A percentile compares a stretch with the other conserved stretches of the same genome.
phyloP scores from a whole-genome alignment of 1,140 invertebrate species.

The Vanessa tameamea region DNA sequence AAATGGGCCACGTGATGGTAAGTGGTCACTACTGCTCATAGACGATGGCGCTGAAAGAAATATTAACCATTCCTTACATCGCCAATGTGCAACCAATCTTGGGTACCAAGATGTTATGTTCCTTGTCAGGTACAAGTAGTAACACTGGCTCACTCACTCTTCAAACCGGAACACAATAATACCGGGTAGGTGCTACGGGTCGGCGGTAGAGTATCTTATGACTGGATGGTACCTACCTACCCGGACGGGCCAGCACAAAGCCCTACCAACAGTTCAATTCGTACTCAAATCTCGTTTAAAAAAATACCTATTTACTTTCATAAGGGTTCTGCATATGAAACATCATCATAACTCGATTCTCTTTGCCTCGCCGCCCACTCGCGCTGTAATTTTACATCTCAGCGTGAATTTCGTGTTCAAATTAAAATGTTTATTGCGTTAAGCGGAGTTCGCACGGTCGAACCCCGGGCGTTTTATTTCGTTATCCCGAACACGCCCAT shows the following conservation, averaged over 20 bases:
- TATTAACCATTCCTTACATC: too few relatives aligned
- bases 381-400: slow-evolving; percentile 70
- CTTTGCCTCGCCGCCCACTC: slow-evolving; percentile 57
- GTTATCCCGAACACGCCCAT: slow-evolving; percentile 70
- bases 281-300: slow-evolving; percentile 12
- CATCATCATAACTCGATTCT: slow-evolving; percentile 67
- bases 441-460: slow-evolving; percentile 73
- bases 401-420: slow-evolving; percentile 78
- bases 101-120: too few relatives aligned
- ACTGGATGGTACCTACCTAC: too few relatives aligned
- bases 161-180: too few relatives aligned
- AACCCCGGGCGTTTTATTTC: slow-evolving; percentile 73
- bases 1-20: too few relatives aligned
- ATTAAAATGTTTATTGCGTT: slow-evolving; percentile 81
- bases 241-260: background rate
- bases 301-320: slow-evolving; percentile 35
- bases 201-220: background rate
- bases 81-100: too few relatives aligned
- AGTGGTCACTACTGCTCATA: too few relatives aligned
- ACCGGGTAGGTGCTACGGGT: too few relatives aligned
- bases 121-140: too few relatives aligned
- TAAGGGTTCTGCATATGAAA: slow-evolving; percentile 48
- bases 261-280: background rate
- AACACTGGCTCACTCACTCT: too few relatives aligned
- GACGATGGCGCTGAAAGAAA: too few relatives aligned